A percentile compares a stretch with the other conserved stretches of the same genome.
Conservation (phyloP, 2,888 invertebrate species). For the Cantharis flavilabris region DNA sequence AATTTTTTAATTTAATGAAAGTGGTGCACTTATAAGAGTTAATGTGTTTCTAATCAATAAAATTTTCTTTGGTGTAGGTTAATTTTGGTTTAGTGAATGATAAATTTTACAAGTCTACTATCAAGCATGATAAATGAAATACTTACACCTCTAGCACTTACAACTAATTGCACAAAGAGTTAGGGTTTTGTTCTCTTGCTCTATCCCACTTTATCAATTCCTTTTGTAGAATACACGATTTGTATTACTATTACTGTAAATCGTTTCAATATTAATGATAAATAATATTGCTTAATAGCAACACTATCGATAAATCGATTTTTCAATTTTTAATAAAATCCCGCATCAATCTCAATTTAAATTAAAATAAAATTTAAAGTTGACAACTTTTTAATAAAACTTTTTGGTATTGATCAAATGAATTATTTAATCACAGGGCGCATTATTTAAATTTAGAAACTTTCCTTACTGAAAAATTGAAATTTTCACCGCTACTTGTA, state of each 20-base stretch:
- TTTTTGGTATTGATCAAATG: not conserved
- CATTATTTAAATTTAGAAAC: not conserved
- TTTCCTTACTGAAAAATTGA: not conserved
- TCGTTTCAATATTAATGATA: not conserved
- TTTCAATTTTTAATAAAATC: not conserved
- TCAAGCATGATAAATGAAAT: conserved; percentile 16
- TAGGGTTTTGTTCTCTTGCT: conserved; percentile 2
- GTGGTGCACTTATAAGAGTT: not conserved
- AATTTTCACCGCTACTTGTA: not conserved
- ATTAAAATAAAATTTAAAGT: not conserved
- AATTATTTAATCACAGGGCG: not conserved
- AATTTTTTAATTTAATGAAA: not conserved
- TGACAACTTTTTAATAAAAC: not conserved
- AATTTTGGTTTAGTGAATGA: not conserved
- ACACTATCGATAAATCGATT: not conserved
- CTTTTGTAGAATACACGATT: conserved; percentile 10
- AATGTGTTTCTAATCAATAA: not conserved
- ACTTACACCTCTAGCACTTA: conserved; percentile 14
- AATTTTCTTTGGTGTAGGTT: not conserved
- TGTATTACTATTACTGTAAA: conserved; percentile 15
- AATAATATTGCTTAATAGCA: not conserved
- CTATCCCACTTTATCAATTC: conserved; percentile 10
- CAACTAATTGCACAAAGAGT: conserved; percentile 19
- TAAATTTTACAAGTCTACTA: conserved; percentile 7
- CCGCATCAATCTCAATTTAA: not conserved